These are phyloP conservation scores for Ricordea florida DNA, from an alignment of 92 coral and sea anemone species.

Conservation along the genomic window DNA sequence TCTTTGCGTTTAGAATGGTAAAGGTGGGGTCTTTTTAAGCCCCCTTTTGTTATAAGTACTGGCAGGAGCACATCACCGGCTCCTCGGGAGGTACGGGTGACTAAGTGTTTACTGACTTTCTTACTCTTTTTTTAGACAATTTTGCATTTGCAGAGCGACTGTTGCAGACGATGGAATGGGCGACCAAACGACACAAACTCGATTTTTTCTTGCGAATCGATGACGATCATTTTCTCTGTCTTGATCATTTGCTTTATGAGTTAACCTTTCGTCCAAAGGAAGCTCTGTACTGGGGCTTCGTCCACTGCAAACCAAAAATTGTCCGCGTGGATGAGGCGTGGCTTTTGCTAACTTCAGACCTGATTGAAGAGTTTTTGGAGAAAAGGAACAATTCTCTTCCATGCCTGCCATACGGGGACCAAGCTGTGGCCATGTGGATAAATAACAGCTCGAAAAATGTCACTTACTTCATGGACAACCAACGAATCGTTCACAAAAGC, in stretches of 20 bases:
- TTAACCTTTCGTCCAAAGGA: constrained; percentile 64
- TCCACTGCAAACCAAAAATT: constrained; percentile 79
- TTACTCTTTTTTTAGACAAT: constrained; percentile 38
- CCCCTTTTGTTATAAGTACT: too few species aligned
- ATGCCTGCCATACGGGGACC: constrained; percentile 95
- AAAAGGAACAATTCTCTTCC: constrained; percentile 64
- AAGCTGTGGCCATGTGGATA: constrained; percentile 93
- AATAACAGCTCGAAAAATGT: constrained; percentile 75
- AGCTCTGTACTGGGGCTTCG: constrained; percentile 94
- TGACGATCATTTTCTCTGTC: constrained; percentile 95
- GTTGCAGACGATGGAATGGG: constrained; percentile 89
- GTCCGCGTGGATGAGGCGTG: constrained; percentile 99
- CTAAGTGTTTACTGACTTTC: background rate
- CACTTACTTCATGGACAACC: constrained; percentile 92
- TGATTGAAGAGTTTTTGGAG: constrained; percentile 72
- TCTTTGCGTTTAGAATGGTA: too few species aligned
- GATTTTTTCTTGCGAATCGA: constrained; percentile 91
- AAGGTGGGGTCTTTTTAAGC: too few species aligned
- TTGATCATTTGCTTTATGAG: constrained; percentile 82
- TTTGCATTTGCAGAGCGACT: constrained; percentile 89
- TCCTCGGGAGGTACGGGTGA: too few species aligned
- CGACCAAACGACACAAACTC: constrained; percentile 37
- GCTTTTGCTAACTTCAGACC: constrained; percentile 78
- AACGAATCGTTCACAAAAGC: constrained; percentile 89
- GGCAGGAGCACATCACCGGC: too few species aligned